Evolutionary conservation across 2,888 invertebrate species (phyloP).

Genomic region (Pyrrhosoma nymphula): DNA sequence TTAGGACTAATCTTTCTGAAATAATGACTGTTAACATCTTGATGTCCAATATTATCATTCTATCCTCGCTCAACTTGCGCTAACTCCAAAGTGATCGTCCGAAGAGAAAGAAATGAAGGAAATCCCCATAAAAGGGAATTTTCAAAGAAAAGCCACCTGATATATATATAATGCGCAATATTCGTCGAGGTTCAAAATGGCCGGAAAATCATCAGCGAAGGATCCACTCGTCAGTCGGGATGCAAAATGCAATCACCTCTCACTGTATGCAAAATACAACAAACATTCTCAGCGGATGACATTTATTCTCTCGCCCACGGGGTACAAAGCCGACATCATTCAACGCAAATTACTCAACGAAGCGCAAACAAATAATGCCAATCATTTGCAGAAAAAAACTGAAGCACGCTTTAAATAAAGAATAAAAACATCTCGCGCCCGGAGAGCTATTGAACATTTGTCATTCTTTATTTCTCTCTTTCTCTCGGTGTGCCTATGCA

Average conservation of each 20-base stretch:
- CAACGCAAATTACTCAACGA: neutral
- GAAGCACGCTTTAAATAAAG: neutral
- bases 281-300: neutral
- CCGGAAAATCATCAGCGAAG: neutral
- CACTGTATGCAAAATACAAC: neutral
- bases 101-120: too few relatives aligned
- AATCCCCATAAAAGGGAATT: too few relatives aligned
- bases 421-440: neutral
- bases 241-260: neutral
- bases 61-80: too few relatives aligned
- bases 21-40: too few relatives aligned
- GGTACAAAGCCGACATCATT: neutral
- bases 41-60: too few relatives aligned
- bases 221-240: neutral
- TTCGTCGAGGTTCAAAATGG: neutral
- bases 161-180: neutral
- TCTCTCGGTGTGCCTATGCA: neutral
- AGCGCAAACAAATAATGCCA: neutral
- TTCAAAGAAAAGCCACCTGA: neutral
- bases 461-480: neutral
- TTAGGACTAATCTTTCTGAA: too few relatives aligned
- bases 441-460: neutral
- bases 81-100: too few relatives aligned
- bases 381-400: neutral
- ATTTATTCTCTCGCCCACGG: neutral